Base-by-base conservation (phyloP, 2,797 vertebrate species). In the Sylvia borin region DNA sequence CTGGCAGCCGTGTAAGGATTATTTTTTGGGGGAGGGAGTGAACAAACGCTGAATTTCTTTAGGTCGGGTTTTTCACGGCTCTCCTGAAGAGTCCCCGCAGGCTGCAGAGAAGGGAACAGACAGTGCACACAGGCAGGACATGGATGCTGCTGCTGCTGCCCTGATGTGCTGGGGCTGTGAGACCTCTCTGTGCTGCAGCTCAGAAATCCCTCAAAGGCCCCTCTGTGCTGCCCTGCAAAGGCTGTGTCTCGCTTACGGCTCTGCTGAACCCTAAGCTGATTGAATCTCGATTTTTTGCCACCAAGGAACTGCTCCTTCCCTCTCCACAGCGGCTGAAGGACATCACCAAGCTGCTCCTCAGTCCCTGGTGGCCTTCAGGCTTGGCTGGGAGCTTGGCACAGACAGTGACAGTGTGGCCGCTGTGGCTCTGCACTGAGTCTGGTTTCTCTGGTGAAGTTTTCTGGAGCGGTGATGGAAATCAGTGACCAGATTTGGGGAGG, bases 11-110 rank as follows among this genome's bases (percentile, higher is more conserved):
- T 26, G 32, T 3, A 20, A 58, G 50, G 9, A 2, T 16, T 32
- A 36, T 25, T 17, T 36, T 26, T n/a, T 48, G 38, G 3, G 1
- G 3, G 2, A 5, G 2, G 25, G 11, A 6, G 25, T 6, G 14
- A 17, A 42, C 34, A 88, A 68, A 19, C 42, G 24, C 40, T 9
- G 10, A 48, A 13, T 90, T 93, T 90, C 72, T 83, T 51, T 25
- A 19, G 26, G 12, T 40, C 1, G 5, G 13, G 10, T 31, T 78
- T 79, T 88, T 77, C 13, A 1, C 16, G 55, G 62, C 27, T n/a
- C 12, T 85, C 4, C 4, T 16, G 55, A 75, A 31, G 48, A 16
- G 14, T 62, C n/a, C 26, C 38, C 2, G 1, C 51, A 43, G 78
- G 55, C 62, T 58, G 45, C 0, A 5, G 53, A 61, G 75, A 21